Percentiles rank a stretch among this genome's conserved stretches.
These are phyloP conservation scores for Onychomys torridus DNA, from an alignment of 2,797 vertebrate species.

Conservation along the genomic window DNA sequence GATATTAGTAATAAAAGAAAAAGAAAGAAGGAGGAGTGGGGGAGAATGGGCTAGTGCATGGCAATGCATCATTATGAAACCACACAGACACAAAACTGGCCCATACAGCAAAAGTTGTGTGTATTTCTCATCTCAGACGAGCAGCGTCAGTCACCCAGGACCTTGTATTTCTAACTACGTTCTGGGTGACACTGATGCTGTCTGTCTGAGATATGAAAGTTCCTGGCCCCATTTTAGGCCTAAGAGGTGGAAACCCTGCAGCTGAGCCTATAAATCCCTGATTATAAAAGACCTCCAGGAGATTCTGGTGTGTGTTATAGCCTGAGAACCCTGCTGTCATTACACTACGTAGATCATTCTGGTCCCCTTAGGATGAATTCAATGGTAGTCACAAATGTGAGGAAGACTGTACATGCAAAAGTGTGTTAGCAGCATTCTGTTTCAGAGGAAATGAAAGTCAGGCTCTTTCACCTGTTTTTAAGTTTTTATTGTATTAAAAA, in stretches of 20 bases:
- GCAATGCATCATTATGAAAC: background rate
- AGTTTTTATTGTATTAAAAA: conserved; percentile 64
- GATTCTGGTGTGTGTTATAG: background rate
- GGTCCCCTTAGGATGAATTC: conserved; percentile 76
- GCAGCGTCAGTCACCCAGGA: background rate
- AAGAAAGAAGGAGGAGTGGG: background rate
- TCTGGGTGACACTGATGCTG: too few species aligned
- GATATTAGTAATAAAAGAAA: conserved; percentile 35
- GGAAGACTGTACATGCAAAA: conserved; percentile 37
- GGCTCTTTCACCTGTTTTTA: background rate
- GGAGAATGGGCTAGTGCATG: background rate
- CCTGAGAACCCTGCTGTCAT: background rate
- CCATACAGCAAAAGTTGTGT: conserved; percentile 58
- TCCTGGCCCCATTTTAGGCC: background rate
- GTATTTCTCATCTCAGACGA: conserved; percentile 23
- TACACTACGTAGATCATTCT: conserved; percentile 72
- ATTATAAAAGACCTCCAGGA: background rate
- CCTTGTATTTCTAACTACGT: too few species aligned
- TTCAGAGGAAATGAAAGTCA: conserved; percentile 56
- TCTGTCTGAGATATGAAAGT: background rate
- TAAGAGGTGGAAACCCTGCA: background rate
- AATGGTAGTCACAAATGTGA: conserved; percentile 72
- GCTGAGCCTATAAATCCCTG: background rate
- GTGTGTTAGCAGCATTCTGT: conserved; percentile 2
- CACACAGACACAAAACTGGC: conserved; percentile 63